Evolutionary conservation across 2,888 invertebrate genomes (phyloP), one percentile per base, ranked within the genome.

Genomic region (Parnassius glacialis): DNA sequence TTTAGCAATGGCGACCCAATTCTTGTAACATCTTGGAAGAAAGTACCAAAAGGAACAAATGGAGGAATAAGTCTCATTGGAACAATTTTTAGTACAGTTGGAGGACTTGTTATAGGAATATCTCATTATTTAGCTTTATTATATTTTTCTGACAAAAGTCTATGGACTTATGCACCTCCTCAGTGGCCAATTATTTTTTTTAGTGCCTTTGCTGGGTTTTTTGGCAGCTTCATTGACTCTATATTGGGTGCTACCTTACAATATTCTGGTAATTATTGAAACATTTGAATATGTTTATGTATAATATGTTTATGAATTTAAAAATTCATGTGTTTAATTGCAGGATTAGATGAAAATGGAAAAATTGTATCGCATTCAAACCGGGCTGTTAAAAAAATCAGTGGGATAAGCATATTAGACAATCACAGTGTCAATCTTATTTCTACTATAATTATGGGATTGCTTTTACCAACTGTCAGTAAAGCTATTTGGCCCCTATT

Each of bases 371-470:
- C 95, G 67, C 91, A 92, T 57, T 95, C 96, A 2, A 95, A 94
- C 56, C 87, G 92, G 65, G 93, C 94, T 34, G 93, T 97, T 0
- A 93, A 93, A 66, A 94, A 96, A 78, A 95, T 98, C 65, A 94
- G 95, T 77, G 98, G 97, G 7, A 83, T 92, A 61, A 93, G 94
- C 70, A 86, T 97, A 57, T 83, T 98, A 52, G 97, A 97, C 79
- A 98, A 98, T 82, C 96, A 97, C 78, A 95, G 96, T 76, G 96
- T 98, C 0, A 98, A 98, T 85, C 92, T 98, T 52, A 90, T 97
- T 64, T 95, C 97, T 0, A 95, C 95, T 64, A 93, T 97, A 58
- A 82, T 95, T 10, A 95, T 95, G 72, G 96, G 95, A 1, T 81
- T 96, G 1, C 83, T 94, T 7, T 92, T 95, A 74, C 96, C 97